Base-by-base conservation (phyloP, 2,113 vertebrate species). In the Lophochroa leadbeateri region DNA sequence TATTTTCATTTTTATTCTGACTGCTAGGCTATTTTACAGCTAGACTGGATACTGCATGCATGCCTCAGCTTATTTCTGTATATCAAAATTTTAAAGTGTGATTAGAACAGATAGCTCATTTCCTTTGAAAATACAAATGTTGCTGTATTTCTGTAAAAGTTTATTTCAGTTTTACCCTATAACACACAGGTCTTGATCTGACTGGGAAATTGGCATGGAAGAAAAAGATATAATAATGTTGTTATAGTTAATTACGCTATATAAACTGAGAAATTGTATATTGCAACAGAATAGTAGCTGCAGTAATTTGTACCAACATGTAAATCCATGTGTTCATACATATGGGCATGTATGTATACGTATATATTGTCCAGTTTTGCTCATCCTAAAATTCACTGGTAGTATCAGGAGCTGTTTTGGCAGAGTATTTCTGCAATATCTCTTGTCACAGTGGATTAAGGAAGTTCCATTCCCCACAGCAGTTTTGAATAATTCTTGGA, bases 301-400 rank as follows among this genome's bases (percentile, higher is more conserved):
- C 46, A 9, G 4, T 63, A 37, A 44, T 8, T 13, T 29, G 9
- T 67, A 64, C 23, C 25, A 44, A 27, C 15, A 17, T n/a, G 7
- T 7, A 60, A 49, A 2, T 39, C 9, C 7, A 3, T 35, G 10
- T 55, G 24, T n/a, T 35, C 9, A 0, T 58, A 8, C 31, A 3
- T 44, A 23, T 10, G 20, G 83, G 11, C 3, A 19, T 5, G 8
- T 39, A 0, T 60, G 18, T 47, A 55, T 71, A 1, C 39, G 37
- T 52, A 2, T 46, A 0, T 53, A 2, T 72, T 82, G 33, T 64
- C 13, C 24, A 10, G 14, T 35, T 57, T 71, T 61, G 27, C 20
- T 75, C 21, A 39, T 67, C 13, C 19, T 37, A 46, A 82, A 68
- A n/a, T 58, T 19, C 24, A 23, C 29, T 61, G 43, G 10, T 93